A percentile compares a stretch with the other conserved stretches of the same genome.
These are phyloP conservation scores for Drosophila algonquin DNA, from an alignment of 2,888 invertebrate genomes.

Conservation along the genomic window DNA sequence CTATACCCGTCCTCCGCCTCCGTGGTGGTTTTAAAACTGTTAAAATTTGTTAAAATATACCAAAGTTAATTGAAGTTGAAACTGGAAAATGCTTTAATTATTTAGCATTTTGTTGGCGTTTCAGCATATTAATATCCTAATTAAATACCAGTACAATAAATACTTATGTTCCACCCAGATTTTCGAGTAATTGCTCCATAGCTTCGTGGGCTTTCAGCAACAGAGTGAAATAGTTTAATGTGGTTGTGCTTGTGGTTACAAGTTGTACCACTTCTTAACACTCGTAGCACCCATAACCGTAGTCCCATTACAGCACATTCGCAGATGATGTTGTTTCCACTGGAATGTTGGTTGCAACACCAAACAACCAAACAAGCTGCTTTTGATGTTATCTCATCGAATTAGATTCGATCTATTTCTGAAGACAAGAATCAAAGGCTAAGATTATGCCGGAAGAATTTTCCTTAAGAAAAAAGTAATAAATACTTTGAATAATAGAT, in stretches of 20 bases:
- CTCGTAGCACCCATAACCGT: no score
- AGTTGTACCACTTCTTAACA: neutral
- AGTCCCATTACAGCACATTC: no score
- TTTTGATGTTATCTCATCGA: no score
- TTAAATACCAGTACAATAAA: neutral
- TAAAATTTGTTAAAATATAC: neutral
- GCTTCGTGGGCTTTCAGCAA: neutral
- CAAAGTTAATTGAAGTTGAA: neutral
- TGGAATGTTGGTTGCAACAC: no score
- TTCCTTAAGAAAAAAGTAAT: no score
- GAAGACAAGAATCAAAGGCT: no score
- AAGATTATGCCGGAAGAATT: no score
- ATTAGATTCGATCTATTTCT: no score
- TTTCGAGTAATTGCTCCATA: neutral
- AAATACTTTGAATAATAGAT: no score
- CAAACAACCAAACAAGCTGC: no score
- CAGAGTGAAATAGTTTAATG: neutral
- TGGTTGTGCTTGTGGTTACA: neutral
- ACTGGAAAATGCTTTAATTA: neutral
- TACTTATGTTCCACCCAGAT: neutral
- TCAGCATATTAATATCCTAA: neutral
- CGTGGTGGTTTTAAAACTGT: constrained; percentile 35
- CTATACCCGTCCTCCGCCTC: constrained; percentile 12
- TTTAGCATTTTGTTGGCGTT: neutral
- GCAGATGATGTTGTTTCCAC: no score